Conservation (phyloP, 2,888 invertebrate genomes). For the Acrobasis suavella region DNA sequence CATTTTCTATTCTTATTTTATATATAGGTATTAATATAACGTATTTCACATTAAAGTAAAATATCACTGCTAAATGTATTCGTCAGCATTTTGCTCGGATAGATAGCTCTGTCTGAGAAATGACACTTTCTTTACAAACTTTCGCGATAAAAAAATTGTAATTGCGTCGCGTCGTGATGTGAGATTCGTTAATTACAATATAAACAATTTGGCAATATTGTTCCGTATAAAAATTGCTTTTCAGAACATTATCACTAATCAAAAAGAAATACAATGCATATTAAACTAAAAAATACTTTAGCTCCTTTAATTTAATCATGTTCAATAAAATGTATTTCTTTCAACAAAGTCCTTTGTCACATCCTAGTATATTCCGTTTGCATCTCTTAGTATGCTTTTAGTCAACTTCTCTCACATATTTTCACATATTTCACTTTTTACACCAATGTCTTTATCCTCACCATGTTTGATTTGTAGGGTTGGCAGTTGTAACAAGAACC, state of each 20-base stretch:
- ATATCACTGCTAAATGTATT: not conserved
- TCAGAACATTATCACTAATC: too few relatives aligned
- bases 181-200: not conserved
- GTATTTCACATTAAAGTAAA: not conserved
- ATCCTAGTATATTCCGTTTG: too few relatives aligned
- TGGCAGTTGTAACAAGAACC: constrained; percentile 77
- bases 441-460: constrained; percentile 53
- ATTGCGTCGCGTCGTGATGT: not conserved
- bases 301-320: too few relatives aligned
- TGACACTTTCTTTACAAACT: constrained; percentile 25
- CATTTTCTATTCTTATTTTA: too few relatives aligned
- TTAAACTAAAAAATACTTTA: too few relatives aligned
- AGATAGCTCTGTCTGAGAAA: constrained; percentile 5
- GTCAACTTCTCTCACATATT: not conserved
- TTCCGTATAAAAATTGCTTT: too few relatives aligned
- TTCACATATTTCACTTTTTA: constrained; percentile 26
- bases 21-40: not conserved
- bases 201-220: too few relatives aligned
- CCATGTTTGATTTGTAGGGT: constrained; percentile 67
- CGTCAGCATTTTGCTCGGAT: not conserved
- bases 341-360: too few relatives aligned
- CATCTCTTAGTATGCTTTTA: too few relatives aligned
- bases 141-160: not conserved
- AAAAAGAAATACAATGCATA: too few relatives aligned
- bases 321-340: too few relatives aligned